These are phyloP conservation scores for Leucophora obtusa DNA, from an alignment of 2,888 invertebrate genomes.

Conservation along the genomic window DNA sequence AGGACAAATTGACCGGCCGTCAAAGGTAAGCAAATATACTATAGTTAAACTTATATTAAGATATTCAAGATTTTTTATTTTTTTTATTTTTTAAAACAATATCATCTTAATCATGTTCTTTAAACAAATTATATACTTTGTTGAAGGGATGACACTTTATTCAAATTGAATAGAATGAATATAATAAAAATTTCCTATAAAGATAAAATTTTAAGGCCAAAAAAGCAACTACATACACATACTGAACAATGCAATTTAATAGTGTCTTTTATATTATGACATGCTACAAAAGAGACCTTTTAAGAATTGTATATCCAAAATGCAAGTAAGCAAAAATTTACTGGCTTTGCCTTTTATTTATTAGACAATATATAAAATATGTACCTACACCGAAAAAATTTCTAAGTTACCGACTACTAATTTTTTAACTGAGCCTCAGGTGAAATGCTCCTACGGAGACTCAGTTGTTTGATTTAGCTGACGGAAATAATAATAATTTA, in stretches of 20 bases:
- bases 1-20: conserved; percentile 86
- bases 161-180: neutral
- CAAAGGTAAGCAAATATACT: conserved; percentile 80
- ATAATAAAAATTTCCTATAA: neutral
- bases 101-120: conserved; percentile 26
- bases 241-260: conserved; percentile 38
- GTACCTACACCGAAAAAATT: too few relatives aligned
- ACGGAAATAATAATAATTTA: too few relatives aligned
- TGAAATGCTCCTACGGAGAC: too few relatives aligned
- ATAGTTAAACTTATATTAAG: neutral
- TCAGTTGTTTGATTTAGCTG: too few relatives aligned
- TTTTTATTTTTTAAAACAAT: conserved; percentile 28
- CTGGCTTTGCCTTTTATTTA: neutral
- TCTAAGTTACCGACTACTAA: too few relatives aligned
- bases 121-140: conserved; percentile 42
- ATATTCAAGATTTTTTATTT: neutral
- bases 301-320: conserved; percentile 29
- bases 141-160: conserved; percentile 4
- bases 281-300: conserved; percentile 38
- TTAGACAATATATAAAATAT: too few relatives aligned
- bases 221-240: neutral
- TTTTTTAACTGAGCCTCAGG: too few relatives aligned
- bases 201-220: conserved; percentile 26
- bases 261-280: conserved; percentile 37
- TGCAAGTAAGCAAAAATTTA: conserved; percentile 32